Base-by-base conservation (phyloP, 1,140 invertebrate genomes). In the Apolygus lucorum region DNA sequence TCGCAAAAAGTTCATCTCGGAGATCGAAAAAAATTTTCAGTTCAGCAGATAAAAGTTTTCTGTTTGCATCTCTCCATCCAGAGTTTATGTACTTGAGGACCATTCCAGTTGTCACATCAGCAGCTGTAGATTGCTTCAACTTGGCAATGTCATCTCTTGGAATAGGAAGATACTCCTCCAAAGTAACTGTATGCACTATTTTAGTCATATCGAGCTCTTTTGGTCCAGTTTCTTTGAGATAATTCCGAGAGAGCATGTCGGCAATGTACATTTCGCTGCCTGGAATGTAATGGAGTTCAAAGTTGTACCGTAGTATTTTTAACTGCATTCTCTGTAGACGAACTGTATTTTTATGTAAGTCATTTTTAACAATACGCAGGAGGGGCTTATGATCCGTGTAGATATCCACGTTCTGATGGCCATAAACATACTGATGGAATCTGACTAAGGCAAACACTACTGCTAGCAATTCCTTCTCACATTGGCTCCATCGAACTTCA, bases 381-480 rank as follows among this genome's bases (percentile, higher is more conserved):
- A 81, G 69, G 4, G 78, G 78, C 70, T 79, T 78, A 72, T 81
- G 80, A 72, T 81, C 80, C 21, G 74, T 78, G 74, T 81, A 75
- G 2, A 79, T 74, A 2, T 76, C 71, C n/a, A 78, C 70, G 68
- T 72, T 68, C 49, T 68, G 71, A 14, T 65, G 63, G 2, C 77
- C 78, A 75, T 74, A 76, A 21, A 78, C 54, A 72, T 75, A 75
- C 26, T 75, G 54, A 42, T 73, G 67, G 68, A 81, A 83, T 68
- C 75, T 76, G 68, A 74, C 72, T 73, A 72, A 76, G 24, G 71
- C 76, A 75, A 76, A 79, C 49, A 75, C 28, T 21, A 82, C 77
- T 24, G 77, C 78, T n/a, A 79, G 74, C 17, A 76, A 70, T 72
- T 82, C 80, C 68, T 79, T 81, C 68, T 83, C 80, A 29, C 81